These are phyloP conservation scores for Hyposoter didymator DNA, from an alignment of 2,888 invertebrate genomes.

Conservation along the genomic window DNA sequence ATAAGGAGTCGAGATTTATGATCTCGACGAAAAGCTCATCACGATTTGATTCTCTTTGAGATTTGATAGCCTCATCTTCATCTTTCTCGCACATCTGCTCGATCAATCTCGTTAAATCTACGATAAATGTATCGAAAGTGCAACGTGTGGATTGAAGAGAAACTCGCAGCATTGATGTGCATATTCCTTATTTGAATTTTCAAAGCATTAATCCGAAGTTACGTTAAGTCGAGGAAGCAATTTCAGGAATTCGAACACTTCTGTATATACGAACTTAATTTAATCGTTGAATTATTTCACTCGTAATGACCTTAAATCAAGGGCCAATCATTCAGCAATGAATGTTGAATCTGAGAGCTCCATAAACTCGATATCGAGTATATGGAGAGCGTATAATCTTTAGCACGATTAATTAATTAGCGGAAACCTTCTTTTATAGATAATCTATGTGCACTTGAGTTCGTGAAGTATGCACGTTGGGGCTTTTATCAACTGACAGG, in stretches of 20 bases:
- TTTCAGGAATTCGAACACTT: neutral
- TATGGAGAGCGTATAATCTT: conserved; percentile 27
- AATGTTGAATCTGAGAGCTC: neutral
- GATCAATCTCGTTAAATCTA: conserved; percentile 25
- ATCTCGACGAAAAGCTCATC: conserved; percentile 48
- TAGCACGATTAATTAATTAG: conserved; percentile 56
- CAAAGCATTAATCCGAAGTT: neutral
- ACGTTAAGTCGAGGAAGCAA: neutral
- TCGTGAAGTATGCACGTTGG: conserved; percentile 28
- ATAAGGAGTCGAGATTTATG: conserved; percentile 63
- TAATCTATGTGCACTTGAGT: conserved; percentile 26
- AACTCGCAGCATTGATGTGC: neutral
- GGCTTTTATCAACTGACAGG: conserved; percentile 49
- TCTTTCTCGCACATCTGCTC: conserved; percentile 25
- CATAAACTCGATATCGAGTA: conserved; percentile 28
- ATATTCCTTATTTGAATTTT: neutral
- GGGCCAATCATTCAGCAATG: neutral
- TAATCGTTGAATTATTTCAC: neutral
- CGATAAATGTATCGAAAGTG: conserved; percentile 12
- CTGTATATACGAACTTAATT: neutral
- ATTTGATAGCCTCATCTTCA: conserved; percentile 61
- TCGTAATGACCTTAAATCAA: neutral
- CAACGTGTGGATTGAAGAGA: neutral
- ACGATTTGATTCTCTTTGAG: conserved; percentile 28
- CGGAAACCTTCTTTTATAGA: conserved; percentile 45